phyloP scores from a whole-genome alignment of 2,888 invertebrate genomes.

The Tortricodes alternella region DNA sequence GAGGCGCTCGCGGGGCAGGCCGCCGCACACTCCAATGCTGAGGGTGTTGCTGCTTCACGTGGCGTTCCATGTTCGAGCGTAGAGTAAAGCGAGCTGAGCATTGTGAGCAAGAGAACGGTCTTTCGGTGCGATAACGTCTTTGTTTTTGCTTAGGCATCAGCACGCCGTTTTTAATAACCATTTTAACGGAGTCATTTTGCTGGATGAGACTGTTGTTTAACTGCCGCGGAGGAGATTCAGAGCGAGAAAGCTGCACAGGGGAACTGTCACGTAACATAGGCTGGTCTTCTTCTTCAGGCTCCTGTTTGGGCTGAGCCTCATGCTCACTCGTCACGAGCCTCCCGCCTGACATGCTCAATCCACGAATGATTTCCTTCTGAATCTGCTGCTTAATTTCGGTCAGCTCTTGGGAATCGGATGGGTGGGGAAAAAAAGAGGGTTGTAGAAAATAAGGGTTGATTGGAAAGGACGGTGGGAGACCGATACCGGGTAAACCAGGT shows the following conservation, averaged over 20 bases:
- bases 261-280: conserved; percentile 68
- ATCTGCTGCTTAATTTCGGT: conserved; percentile 87
- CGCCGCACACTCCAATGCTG: conserved; percentile 93
- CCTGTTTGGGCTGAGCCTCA: conserved; percentile 62
- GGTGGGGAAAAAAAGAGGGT: conserved; percentile 79
- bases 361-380: conserved; percentile 85
- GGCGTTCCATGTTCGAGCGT: conserved; percentile 97
- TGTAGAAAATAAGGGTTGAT: conserved; percentile 86
- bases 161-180: conserved; percentile 95
- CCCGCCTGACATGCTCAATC: conserved; percentile 87
- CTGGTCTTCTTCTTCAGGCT: conserved; percentile 80
- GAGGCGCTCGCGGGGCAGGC: conserved; percentile 70
- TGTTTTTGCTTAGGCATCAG: conserved; percentile 96
- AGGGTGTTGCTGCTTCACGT: conserved; percentile 97
- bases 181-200: conserved; percentile 87
- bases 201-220: conserved; percentile 67
- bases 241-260: conserved; percentile 70
- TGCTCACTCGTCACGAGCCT: conserved; percentile 78
- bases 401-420: conserved; percentile 82
- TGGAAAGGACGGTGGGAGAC: conserved; percentile 84
- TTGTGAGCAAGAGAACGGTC: conserved; percentile 95
- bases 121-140: conserved; percentile 93
- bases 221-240: conserved; percentile 74
- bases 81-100: conserved; percentile 95
- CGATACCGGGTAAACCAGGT: conserved; percentile 78